Percentiles rank a stretch among this genome's conserved stretches.
Evolutionary conservation across 2,888 invertebrate genomes (phyloP).

Genomic region (Agrotis segetum): DNA sequence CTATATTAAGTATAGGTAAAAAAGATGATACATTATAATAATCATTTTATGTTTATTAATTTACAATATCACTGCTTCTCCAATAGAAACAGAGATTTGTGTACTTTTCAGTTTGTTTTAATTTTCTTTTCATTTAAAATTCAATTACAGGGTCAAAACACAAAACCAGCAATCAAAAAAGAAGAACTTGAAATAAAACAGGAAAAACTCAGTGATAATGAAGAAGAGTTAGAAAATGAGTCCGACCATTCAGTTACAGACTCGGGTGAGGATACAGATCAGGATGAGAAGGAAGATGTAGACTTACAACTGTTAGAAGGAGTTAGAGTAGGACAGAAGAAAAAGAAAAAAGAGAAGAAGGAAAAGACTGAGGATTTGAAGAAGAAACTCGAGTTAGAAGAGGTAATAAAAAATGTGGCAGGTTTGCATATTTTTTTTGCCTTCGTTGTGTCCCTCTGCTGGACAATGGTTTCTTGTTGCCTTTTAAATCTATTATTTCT

Average conservation of each 20-base stretch:
- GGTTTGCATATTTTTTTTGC: not conserved
- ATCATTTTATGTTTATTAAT: no score
- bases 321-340: slow-evolving; percentile 83
- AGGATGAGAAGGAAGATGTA: slow-evolving; percentile 61
- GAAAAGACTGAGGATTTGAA: slow-evolving; percentile 85
- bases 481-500: no score
- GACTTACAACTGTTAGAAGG: slow-evolving; percentile 85
- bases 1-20: no score
- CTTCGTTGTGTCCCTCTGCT: no score
- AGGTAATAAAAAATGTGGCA: slow-evolving; percentile 70
- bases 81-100: no score
- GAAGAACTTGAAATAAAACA: slow-evolving; percentile 72
- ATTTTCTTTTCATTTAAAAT: not conserved
- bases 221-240: slow-evolving; percentile 67
- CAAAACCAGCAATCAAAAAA: slow-evolving; percentile 60
- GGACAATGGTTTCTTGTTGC: no score
- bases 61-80: no score
- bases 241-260: slow-evolving; percentile 59
- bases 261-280: slow-evolving; percentile 45
- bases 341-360: slow-evolving; percentile 85
- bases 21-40: no score
- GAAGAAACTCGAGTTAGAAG: slow-evolving; percentile 85
- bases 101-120: no score
- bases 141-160: slow-evolving; percentile 17
- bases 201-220: slow-evolving; percentile 70